Evolutionary conservation across 92 coral and sea anemone species (phyloP), one percentile per base, ranked within the genome.

Genomic region (Isaurus tuberculatus): DNA sequence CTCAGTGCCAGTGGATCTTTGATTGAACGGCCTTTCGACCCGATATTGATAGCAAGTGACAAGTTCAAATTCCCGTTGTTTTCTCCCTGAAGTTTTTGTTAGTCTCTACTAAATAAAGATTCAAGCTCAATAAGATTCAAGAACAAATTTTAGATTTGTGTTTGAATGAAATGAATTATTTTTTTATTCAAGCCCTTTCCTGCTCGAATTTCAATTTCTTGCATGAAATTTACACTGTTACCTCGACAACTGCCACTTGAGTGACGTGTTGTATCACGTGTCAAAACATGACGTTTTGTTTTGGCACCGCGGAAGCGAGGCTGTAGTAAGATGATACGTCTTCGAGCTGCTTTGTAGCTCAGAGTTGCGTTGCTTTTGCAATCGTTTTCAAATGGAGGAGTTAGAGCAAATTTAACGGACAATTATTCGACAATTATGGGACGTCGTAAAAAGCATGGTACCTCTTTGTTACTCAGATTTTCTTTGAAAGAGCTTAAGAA

Each of bases 241-340:
- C 55, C 69, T 57, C 23, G 82, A 60, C 69, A 77, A 77, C 82
- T 77, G 23, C 23, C 44, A n/a, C 70, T 77, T 77, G 82, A 77
- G 82, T 77, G 82, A 60, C 82, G 58, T 33, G 48, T 34, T 5
- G 32, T 31, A 74, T 93, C 97, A 93, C 97, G 97, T 93, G 97
- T 79, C 94, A 87, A 79, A 93, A 93, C 98, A 93, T 93, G 98
- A 93, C 98, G 98, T 93, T 91, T 91, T 93, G 94, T 93, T 91
- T 93, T 90, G 88, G 88, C 70, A 87, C 88, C 87, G 78, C 86
- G 90, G 80, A 89, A 85, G 86, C 89, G 98, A 93, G 98, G 98
- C 98, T 89, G 90, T 89, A 93, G 98, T 93, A 89, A 87, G 91
- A 89, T 75, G 93, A 91, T 91, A 87, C 91, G 91, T 88, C 75